phyloP scores from a whole-genome alignment of 2,797 vertebrate species.

The Crypturellus tataupa region DNA sequence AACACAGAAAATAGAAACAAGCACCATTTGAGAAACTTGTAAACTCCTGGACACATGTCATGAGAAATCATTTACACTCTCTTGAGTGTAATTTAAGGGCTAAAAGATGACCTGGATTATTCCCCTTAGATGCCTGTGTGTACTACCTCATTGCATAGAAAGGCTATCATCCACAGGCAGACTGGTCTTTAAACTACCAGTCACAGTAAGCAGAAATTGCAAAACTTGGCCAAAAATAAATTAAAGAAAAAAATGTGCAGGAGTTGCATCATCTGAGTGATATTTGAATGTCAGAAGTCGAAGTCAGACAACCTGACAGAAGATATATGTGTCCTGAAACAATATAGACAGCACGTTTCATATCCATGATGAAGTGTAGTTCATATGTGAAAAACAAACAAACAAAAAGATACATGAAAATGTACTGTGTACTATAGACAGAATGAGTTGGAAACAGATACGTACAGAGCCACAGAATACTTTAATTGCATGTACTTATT shows the following conservation, averaged over 20 bases:
- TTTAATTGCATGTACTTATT: background rate
- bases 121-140: background rate
- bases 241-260: background rate
- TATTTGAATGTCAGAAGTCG: background rate
- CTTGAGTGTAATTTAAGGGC: constrained; percentile 26
- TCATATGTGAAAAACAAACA: background rate
- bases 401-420: background rate
- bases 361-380: background rate
- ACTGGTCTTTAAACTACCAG: background rate
- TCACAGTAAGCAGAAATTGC: constrained; percentile 11
- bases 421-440: background rate
- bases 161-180: background rate
- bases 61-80: constrained; percentile 67
- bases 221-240: constrained; percentile 22
- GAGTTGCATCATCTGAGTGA: background rate
- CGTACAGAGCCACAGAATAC: background rate
- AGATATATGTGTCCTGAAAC: background rate
- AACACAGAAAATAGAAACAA: constrained; percentile 68
- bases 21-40: constrained; percentile 66
- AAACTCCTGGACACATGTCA: constrained; percentile 62
- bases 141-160: background rate
- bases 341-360: background rate
- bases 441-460: background rate
- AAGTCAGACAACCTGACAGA: background rate
- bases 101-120: constrained; percentile 46